A percentile compares a stretch with the other conserved stretches of the same genome.
Evolutionary conservation across 2,888 invertebrate species (phyloP).

Genomic region (Amiota communis): DNA sequence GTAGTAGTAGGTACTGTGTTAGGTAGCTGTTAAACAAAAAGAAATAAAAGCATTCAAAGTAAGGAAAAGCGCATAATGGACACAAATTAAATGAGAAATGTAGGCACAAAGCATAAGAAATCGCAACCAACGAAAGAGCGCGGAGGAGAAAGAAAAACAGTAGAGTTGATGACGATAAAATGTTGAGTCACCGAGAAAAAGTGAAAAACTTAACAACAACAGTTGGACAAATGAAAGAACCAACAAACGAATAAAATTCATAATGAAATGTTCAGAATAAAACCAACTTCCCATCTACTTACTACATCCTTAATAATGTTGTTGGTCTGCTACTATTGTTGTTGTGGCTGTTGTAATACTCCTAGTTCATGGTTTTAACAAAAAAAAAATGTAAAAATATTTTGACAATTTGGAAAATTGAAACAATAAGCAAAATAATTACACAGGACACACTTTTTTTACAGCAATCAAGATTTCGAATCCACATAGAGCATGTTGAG

Average conservation of each 20-base stretch:
- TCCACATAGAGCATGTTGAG: not conserved
- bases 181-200: not conserved
- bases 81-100: slow-evolving; percentile 31
- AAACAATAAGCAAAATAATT: not conserved
- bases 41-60: slow-evolving; percentile 13
- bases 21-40: not conserved
- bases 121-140: not conserved
- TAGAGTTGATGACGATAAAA: not conserved
- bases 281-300: not conserved
- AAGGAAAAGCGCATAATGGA: slow-evolving; percentile 26
- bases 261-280: not conserved
- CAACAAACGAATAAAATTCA: too few relatives aligned
- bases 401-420: slow-evolving; percentile 20
- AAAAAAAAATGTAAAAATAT: slow-evolving; percentile 21
- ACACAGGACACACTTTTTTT: too few relatives aligned
- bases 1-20: too few relatives aligned
- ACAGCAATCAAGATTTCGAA: too few relatives aligned
- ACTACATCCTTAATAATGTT: not conserved
- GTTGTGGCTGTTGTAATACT: too few relatives aligned
- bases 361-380: too few relatives aligned
- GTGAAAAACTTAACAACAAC: slow-evolving; percentile 1
- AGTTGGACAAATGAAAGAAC: not conserved
- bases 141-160: not conserved
- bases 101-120: not conserved
- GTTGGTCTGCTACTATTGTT: not conserved